A percentile compares a stretch with the other conserved stretches of the same genome.
Conservation (phyloP, 1,140 invertebrate genomes). For the Eupeodes corollae region DNA sequence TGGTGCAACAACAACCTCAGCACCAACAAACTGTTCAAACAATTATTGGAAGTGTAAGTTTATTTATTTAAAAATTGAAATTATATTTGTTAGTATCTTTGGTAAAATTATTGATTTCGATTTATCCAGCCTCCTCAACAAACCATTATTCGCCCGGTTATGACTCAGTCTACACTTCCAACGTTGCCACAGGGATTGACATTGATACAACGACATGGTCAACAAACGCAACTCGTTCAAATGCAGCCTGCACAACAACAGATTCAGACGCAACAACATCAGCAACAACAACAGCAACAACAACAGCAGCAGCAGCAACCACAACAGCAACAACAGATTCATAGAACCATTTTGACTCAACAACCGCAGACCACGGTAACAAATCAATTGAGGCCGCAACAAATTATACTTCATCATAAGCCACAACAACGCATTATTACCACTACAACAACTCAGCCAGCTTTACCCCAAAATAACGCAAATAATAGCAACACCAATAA, state of each 20-base stretch:
- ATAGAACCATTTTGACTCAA: constrained; percentile 19
- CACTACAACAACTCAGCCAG: constrained; percentile 27
- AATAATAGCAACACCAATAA: constrained; percentile 21
- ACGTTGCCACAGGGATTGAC: constrained; percentile 34
- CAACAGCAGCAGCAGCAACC: not conserved
- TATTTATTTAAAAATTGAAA: not conserved
- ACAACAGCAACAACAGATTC: constrained; percentile 18
- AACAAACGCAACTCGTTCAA: constrained; percentile 35
- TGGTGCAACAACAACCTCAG: constrained; percentile 25
- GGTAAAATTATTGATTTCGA: not conserved
- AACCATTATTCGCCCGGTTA: constrained; percentile 33
- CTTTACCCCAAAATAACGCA: constrained; percentile 37
- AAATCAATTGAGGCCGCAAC: constrained; percentile 26
- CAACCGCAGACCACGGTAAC: constrained; percentile 22
- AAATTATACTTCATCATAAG: constrained; percentile 30
- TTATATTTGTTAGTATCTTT: not conserved
- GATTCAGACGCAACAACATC: constrained; percentile 13
- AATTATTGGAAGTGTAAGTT: constrained; percentile 30
- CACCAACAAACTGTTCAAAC: constrained; percentile 13
- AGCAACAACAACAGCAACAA: constrained; percentile 8
- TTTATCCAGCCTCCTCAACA: constrained; percentile 25
- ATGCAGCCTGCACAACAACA: constrained; percentile 22
- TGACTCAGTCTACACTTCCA: constrained; percentile 11
- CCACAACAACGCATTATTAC: constrained; percentile 35
- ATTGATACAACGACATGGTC: constrained; percentile 32